Percentiles rank a stretch among this genome's conserved stretches.
Evolutionary conservation across 2,888 invertebrate species (phyloP).

Genomic region (Tipula vernalis): DNA sequence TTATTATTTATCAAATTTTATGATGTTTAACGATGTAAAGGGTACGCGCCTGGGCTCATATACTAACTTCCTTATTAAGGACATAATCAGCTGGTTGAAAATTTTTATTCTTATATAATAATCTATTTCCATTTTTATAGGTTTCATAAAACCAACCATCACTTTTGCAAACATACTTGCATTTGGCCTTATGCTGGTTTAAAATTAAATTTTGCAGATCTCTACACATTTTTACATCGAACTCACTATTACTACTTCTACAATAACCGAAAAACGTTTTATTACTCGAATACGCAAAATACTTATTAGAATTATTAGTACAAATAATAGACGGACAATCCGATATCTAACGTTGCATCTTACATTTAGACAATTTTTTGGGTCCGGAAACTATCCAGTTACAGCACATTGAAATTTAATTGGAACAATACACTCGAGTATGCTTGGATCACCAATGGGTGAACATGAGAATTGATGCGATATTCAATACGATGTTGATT

Average conservation of each 20-base stretch:
- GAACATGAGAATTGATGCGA: not conserved
- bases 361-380: not conserved
- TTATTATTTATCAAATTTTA: too few species aligned
- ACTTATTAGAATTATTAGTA: not conserved
- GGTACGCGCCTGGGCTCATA: too few species aligned
- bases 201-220: not conserved
- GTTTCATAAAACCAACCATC: not conserved
- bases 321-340: not conserved
- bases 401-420: not conserved
- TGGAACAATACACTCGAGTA: not conserved
- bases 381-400: not conserved
- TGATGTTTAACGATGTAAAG: too few species aligned
- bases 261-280: not conserved
- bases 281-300: not conserved
- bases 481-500: not conserved
- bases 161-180: not conserved
- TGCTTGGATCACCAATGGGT: not conserved
- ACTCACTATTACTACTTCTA: not conserved
- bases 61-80: too few species aligned
- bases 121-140: not conserved
- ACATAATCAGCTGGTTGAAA: too few species aligned
- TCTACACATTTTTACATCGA: too few species aligned
- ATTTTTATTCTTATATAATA: too few species aligned
- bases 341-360: not conserved
- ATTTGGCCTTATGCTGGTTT: not conserved